A percentile compares a stretch with the other conserved stretches of the same genome.
phyloP scores from a whole-genome alignment of 2,797 vertebrate genomes.

The Pyrocephalus nanus region DNA sequence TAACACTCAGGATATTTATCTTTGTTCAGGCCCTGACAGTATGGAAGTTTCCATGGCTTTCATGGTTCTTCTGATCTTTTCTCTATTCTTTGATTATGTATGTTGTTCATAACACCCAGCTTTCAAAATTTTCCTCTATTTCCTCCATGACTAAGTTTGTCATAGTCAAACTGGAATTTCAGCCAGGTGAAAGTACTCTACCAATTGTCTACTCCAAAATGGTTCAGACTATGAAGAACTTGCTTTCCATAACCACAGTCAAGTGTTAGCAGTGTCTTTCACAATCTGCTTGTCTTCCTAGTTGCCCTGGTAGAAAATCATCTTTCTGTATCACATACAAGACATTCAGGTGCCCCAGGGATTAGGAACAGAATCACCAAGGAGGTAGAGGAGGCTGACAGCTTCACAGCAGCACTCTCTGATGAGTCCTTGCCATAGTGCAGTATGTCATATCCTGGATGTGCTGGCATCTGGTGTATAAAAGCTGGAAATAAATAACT shows the following conservation, averaged over 20 bases:
- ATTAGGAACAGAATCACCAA: not conserved
- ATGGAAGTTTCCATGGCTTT: not conserved
- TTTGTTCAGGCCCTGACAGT: not conserved
- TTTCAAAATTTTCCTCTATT: not conserved
- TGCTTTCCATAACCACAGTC: not conserved
- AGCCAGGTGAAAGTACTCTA: not conserved
- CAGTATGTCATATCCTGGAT: not conserved
- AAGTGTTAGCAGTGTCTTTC: not conserved
- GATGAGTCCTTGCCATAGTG: not conserved
- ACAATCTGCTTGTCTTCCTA: not conserved
- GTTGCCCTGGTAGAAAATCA: not conserved
- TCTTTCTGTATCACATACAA: not conserved
- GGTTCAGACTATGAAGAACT: not conserved
- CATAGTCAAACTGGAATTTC: not conserved
- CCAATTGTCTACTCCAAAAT: not conserved
- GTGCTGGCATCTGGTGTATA: not conserved
- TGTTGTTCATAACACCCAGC: not conserved
- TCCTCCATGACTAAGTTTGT: not conserved
- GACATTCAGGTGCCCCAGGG: not conserved
- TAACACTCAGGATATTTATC: not conserved
- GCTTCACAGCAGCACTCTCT: not conserved
- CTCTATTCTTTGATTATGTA: not conserved
- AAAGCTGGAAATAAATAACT: not conserved
- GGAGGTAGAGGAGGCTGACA: not conserved
- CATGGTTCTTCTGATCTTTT: not conserved